phyloP scores from a whole-genome alignment of 2,888 invertebrate genomes.

The Apamea anceps region DNA sequence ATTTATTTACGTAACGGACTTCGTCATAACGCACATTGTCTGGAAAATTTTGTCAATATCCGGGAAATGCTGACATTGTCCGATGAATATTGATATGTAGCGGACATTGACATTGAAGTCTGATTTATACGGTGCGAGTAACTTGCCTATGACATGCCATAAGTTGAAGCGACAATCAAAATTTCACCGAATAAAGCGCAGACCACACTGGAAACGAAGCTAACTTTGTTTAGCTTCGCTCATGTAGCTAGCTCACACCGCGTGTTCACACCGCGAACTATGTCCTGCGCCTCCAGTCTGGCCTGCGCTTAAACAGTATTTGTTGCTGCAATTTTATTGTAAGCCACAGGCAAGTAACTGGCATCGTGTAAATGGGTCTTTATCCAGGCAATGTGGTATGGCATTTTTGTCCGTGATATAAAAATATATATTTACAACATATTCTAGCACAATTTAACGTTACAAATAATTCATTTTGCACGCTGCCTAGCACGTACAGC shows the following conservation, averaged over 20 bases:
- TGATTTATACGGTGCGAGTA: not conserved
- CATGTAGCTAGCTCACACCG: no score
- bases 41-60: constrained; percentile 7
- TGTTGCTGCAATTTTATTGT: no score
- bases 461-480: constrained; percentile 80
- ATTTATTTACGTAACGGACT: constrained; percentile 16
- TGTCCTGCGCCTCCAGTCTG: no score
- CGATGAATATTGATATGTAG: not conserved
- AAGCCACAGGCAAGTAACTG: not conserved
- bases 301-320: not conserved
- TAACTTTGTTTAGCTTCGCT: no score
- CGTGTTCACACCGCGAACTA: no score
- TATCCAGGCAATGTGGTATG: not conserved
- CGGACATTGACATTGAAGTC: not conserved
- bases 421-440: constrained; percentile 43
- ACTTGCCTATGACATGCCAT: not conserved
- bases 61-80: not conserved
- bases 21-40: not conserved
- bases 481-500: constrained; percentile 91
- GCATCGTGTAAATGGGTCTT: no score
- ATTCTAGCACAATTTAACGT: constrained; percentile 70
- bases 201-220: no score
- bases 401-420: not conserved
- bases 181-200: no score
- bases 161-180: not conserved